Conservation (phyloP, 92 coral and sea anemone genomes). For the Zoanthus gigantus region DNA sequence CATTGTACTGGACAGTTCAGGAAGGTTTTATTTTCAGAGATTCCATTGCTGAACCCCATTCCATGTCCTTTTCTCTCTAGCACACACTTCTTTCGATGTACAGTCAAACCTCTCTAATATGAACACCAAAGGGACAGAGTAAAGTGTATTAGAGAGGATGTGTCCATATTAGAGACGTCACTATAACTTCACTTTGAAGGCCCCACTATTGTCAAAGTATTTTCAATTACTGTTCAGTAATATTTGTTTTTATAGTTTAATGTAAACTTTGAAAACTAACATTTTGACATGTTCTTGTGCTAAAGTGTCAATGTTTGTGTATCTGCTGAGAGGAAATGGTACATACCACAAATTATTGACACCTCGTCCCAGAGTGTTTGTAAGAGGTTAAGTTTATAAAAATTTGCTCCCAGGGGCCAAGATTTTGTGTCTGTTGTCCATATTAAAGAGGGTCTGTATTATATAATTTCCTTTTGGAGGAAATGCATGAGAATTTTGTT, state of each 20-base stretch:
- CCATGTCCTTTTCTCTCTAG: not conserved
- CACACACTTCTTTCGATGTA: not conserved
- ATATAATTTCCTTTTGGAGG: not conserved
- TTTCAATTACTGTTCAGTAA: no score
- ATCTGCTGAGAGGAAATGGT: no score
- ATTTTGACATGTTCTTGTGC: no score
- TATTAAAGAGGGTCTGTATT: not conserved
- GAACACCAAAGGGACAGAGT: not conserved
- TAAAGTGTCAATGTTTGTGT: no score
- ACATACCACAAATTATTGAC: no score
- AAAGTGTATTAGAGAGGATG: not conserved
- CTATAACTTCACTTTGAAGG: no score
- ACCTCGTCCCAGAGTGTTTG: not conserved
- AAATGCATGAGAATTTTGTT: not conserved
- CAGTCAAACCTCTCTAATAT: not conserved
- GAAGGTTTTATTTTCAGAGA: no score
- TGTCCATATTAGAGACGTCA: no score
- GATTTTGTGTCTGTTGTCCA: not conserved
- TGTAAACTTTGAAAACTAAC: not conserved
- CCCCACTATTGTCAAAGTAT: no score
- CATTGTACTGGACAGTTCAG: no score
- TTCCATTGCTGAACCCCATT: no score
- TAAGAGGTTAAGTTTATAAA: not conserved
- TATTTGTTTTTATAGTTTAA: not conserved
- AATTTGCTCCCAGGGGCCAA: not conserved